Conservation (phyloP, 2,888 invertebrate species). For the Geophilus truncorum region DNA sequence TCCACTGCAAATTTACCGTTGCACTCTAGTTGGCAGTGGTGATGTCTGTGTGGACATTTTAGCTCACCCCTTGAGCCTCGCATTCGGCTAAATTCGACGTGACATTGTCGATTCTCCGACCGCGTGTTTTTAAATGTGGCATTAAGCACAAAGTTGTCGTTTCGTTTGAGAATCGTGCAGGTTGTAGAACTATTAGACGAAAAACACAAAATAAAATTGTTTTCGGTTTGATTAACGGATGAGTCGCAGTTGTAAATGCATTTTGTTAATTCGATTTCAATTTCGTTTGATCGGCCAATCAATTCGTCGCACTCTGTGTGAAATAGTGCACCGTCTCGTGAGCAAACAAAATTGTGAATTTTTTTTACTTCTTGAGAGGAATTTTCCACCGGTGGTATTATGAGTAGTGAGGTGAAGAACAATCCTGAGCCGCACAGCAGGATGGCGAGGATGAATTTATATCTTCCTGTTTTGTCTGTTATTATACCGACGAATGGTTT, state of each 20-base stretch:
- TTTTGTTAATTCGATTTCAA: slow-evolving; percentile 40
- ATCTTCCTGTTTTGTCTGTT: slow-evolving; percentile 60
- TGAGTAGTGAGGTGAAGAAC: slow-evolving; percentile 45
- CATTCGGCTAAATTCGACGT: neutral
- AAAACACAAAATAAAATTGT: neutral
- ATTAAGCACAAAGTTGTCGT: neutral
- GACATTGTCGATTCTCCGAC: neutral
- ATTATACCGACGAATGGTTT: slow-evolving; percentile 75
- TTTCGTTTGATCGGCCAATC: slow-evolving; percentile 42
- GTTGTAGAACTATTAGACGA: neutral
- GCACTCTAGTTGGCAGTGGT: neutral
- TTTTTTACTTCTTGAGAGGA: neutral
- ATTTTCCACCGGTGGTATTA: slow-evolving; percentile 43
- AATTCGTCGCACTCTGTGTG: neutral
- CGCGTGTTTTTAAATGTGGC: neutral
- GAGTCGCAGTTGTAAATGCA: neutral
- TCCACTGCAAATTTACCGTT: neutral
- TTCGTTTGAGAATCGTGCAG: neutral
- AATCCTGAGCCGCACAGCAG: slow-evolving; percentile 44
- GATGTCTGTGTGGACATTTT: neutral
- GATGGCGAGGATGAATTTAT: neutral
- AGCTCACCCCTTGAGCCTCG: neutral
- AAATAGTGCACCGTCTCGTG: neutral
- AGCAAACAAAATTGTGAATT: neutral
- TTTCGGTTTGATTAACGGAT: neutral